Conservation (phyloP, 2,888 invertebrate species). For the Dryobotodes eremita region DNA sequence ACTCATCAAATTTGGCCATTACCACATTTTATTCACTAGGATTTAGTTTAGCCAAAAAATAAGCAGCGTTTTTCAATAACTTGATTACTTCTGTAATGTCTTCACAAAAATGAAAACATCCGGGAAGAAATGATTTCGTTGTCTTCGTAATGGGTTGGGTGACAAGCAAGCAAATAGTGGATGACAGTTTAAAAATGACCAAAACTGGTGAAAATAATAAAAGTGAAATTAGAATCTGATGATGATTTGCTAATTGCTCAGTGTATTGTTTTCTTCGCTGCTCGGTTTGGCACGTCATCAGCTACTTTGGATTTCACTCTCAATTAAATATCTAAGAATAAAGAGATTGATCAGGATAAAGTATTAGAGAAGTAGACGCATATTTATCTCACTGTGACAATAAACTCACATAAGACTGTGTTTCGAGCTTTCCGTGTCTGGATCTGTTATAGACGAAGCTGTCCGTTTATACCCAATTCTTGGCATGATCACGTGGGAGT, state of each 20-base stretch:
- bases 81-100: conserved; percentile 55
- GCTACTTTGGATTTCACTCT: conserved; percentile 55
- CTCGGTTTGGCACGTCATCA: conserved; percentile 62
- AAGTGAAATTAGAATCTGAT: too few species aligned
- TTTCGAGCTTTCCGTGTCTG: conserved; percentile 70
- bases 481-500: conserved; percentile 70
- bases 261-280: conserved; percentile 58
- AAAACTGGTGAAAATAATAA: too few species aligned
- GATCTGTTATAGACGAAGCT: conserved; percentile 72
- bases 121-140: conserved; percentile 63
- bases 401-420: conserved; percentile 52
- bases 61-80: conserved; percentile 45
- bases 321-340: conserved; percentile 51
- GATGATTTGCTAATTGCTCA: conserved; percentile 62
- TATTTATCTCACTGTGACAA: conserved; percentile 46
- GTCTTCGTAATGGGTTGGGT: conserved; percentile 61
- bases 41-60: too few species aligned
- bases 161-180: too few species aligned
- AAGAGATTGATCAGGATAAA: conserved; percentile 39
- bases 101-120: conserved; percentile 44
- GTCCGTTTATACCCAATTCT: conserved; percentile 74
- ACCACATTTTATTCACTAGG: too few species aligned
- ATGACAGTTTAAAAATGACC: too few species aligned
- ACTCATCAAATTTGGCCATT: conserved; percentile 32
- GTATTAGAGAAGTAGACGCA: conserved; percentile 53